phyloP scores from a whole-genome alignment of 23 tunicate genomes.

The Ciona savignyi region DNA sequence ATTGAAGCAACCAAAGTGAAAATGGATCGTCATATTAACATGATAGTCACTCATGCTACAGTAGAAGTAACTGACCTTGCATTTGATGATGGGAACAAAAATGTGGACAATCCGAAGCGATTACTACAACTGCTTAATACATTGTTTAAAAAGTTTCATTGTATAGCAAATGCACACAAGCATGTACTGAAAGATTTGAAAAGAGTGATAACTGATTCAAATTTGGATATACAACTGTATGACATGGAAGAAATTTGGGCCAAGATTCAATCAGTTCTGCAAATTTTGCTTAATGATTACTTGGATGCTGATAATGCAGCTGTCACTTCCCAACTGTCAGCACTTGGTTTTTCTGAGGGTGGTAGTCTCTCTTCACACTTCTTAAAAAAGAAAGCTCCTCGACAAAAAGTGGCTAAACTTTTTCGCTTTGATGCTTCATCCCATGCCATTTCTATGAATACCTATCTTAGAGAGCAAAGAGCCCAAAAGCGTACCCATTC shows the following conservation, averaged over 20 bases:
- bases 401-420: constrained; percentile 59
- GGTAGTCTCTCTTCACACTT: constrained; percentile 78
- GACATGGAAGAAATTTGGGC: constrained; percentile 88
- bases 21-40: constrained; percentile 84
- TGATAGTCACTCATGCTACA: constrained; percentile 79
- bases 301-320: constrained; percentile 85
- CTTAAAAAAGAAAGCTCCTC: constrained; percentile 31
- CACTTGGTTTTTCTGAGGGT: constrained; percentile 42
- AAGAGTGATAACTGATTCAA: constrained; percentile 2
- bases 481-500: constrained; percentile 58
- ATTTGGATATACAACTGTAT: constrained; percentile 28
- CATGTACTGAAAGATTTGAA: constrained; percentile 35
- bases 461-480: constrained; percentile 81
- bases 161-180: constrained; percentile 60
- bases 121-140: constrained; percentile 59
- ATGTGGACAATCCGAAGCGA: constrained; percentile 63
- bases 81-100: constrained; percentile 50
- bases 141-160: constrained; percentile 74
- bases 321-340: constrained; percentile 32
- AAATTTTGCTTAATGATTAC: constrained; percentile 69
- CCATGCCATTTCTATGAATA: constrained; percentile 98
- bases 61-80: constrained; percentile 79
- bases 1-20: constrained; percentile 60
- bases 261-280: constrained; percentile 83
- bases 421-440: constrained; percentile 93